Base-by-base conservation (phyloP, 2,888 invertebrate species). In the Trichacis sp. region DNA sequence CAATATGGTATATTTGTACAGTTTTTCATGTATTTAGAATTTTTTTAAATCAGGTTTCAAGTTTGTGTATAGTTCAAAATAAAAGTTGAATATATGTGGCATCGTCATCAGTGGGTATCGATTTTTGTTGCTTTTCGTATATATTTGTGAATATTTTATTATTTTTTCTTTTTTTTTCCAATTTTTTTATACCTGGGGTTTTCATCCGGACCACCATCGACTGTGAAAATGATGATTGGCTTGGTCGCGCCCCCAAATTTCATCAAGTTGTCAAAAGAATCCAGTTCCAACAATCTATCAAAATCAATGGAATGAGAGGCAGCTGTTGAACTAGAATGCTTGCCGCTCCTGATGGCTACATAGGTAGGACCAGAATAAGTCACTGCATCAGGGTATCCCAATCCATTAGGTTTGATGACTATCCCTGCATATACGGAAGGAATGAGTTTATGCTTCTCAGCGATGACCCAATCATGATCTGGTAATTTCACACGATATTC, bases 351-450 rank as follows among this genome's bases (percentile, higher is more conserved):
- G 19, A 81, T 75, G 6, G 82, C 76, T 30, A 85, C 73, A 72
- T 80, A 60, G 49, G 83, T 85, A 45, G 85, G 84, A 11, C 85
- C 85, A 57, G 73, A 75, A 61, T 82, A 82, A 38, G 73, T 55
- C 15, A 84, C 80, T 46, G 79, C 78, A 72, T 81, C 57, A 55
- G 71, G 69, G 51, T 68, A 53, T 51, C 78, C 77, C 60, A 72
- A 24, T 36, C 59, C 59, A 56, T 75, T 65, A 12, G 55, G 45
- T 50, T 73, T 68, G 8, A 81, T 72, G 36, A 45, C 47, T 33
- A 76, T 68, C 3, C 59, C 73, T n/a, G 77, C 81, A 70, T 80
- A 81, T 0, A 82, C 78, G 6, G 76, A 76, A 0, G 80, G 80
- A 29, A 79, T 77, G 0, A 82, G 62, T 51, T 82, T 80, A 58